Percentiles rank a stretch among this genome's conserved stretches.
phyloP scores from a whole-genome alignment of 2,113 vertebrate genomes.

The Tricholaema leucomelas region DNA sequence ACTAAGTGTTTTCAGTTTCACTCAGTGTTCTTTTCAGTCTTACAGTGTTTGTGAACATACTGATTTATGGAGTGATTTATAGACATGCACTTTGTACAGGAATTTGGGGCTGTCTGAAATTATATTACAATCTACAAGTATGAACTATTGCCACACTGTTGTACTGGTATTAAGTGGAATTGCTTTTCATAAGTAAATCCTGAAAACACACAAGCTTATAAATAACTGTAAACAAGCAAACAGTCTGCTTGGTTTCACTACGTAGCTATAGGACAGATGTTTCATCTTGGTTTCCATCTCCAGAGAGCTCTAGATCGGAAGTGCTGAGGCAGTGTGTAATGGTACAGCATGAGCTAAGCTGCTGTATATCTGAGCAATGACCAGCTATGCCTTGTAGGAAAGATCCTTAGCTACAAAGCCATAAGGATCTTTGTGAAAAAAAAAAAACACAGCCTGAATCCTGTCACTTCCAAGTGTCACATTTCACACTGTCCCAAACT shows the following conservation, averaged over 20 bases:
- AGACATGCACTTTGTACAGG: neutral
- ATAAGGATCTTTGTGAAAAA: neutral
- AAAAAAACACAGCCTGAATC: neutral
- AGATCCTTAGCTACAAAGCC: neutral
- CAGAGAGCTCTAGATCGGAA: slow-evolving; percentile 8
- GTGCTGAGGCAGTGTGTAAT: neutral
- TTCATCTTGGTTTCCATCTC: neutral
- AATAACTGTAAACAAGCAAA: neutral
- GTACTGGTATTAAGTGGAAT: slow-evolving; percentile 13
- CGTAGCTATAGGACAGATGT: neutral
- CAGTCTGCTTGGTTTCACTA: neutral
- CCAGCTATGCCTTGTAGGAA: neutral
- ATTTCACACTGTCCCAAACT: neutral
- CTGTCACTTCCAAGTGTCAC: neutral
- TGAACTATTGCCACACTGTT: neutral
- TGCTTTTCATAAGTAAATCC: slow-evolving; percentile 29
- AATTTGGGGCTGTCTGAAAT: slow-evolving; percentile 21
- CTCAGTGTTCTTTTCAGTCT: neutral
- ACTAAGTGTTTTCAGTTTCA: neutral
- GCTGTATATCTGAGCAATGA: neutral
- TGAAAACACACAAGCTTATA: slow-evolving; percentile 22
- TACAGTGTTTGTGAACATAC: neutral
- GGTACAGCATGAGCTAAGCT: neutral
- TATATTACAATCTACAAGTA: slow-evolving; percentile 24
- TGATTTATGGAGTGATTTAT: slow-evolving; percentile 3